Base-by-base conservation (phyloP, 2,797 vertebrate genomes). In the Falco naumanni region DNA sequence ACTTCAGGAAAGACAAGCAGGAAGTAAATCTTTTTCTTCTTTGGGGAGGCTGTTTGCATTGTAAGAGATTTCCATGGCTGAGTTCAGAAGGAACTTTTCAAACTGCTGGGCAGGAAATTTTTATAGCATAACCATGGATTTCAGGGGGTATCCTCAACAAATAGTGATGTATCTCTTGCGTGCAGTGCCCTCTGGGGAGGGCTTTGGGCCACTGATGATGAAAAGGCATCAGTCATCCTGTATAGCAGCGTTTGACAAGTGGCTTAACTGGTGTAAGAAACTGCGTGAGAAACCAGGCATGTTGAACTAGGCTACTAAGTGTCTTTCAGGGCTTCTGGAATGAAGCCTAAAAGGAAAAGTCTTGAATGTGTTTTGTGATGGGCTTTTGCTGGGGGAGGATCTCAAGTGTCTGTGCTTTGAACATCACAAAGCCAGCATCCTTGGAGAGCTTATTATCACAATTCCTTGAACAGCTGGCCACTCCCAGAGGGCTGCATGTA, bases 371-470 rank as follows among this genome's bases (percentile, higher is more conserved):
- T 78, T 91, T 81, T 74, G 57, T 65, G 43, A 2, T 7, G 33
- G 56, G 43, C 24, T 93, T 87, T 84, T 87, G 29, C 14, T 81
- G 41, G 12, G 51, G 53, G 37, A 71, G 33, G 22, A 51, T 64
- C 70, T 78, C 65, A n/a, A 19, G 9, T n/a, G 57, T 26, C 72
- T 80, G 31, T 54, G 45, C 69, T 84, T 77, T 75, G 88, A 56
- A 24, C 53, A 53, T 26, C 20, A 84, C 72, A 85, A 79, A 80
- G 59, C 41, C 14, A 4, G 16, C 70, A 63, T 89, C 74, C 70
- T 89, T 45, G 51, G 77, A 95, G 86, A 90, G 61, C 51, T 93
- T 96, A 59, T 96, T 78, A 92, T 87, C 87, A 41, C 76, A 74
- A 28, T 71, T 72, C 47, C 57, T 79, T 72, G 78, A 72, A 43